A percentile compares a stretch with the other conserved stretches of the same genome.
These are phyloP conservation scores for Ranitomeya variabilis DNA, from an alignment of 2,113 vertebrate genomes.

Conservation along the genomic window DNA sequence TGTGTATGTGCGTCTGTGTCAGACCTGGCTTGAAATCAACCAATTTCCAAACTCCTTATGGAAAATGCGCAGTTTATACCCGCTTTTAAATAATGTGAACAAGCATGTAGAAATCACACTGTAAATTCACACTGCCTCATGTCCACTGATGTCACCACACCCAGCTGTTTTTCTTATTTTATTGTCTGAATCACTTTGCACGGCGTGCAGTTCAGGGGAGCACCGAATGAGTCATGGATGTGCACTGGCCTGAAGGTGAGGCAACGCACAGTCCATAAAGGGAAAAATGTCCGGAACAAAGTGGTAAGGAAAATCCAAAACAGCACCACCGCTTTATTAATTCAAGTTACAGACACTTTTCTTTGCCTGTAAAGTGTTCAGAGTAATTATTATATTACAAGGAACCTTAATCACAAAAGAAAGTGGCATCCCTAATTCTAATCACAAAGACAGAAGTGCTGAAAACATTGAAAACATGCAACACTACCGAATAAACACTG, in stretches of 20 bases:
- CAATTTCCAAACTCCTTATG: slow-evolving; percentile 56
- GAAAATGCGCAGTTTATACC: slow-evolving; percentile 51
- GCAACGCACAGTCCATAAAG: slow-evolving; percentile 21
- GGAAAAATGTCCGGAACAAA: slow-evolving; percentile 7
- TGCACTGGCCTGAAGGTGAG: slow-evolving; percentile 43
- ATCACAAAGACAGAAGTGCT: no score
- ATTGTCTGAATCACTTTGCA: slow-evolving; percentile 45
- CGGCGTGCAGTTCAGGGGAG: slow-evolving; percentile 34
- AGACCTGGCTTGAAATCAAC: slow-evolving; percentile 64
- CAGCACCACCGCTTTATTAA: background rate
- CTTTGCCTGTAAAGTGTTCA: no score
- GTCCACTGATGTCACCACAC: slow-evolving; percentile 40
- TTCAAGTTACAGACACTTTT: no score
- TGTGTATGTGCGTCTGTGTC: slow-evolving; percentile 41
- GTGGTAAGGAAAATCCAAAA: background rate
- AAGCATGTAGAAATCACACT: background rate
- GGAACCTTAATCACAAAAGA: no score
- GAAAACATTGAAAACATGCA: no score
- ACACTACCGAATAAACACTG: no score
- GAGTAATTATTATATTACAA: no score
- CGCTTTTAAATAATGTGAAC: slow-evolving; percentile 30
- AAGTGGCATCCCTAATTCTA: no score
- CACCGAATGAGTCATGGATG: slow-evolving; percentile 42
- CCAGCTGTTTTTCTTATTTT: slow-evolving; percentile 42
- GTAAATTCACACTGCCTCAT: slow-evolving; percentile 32